Base-by-base conservation (phyloP, 2,113 vertebrate genomes). In the Neofelis nebulosa region DNA sequence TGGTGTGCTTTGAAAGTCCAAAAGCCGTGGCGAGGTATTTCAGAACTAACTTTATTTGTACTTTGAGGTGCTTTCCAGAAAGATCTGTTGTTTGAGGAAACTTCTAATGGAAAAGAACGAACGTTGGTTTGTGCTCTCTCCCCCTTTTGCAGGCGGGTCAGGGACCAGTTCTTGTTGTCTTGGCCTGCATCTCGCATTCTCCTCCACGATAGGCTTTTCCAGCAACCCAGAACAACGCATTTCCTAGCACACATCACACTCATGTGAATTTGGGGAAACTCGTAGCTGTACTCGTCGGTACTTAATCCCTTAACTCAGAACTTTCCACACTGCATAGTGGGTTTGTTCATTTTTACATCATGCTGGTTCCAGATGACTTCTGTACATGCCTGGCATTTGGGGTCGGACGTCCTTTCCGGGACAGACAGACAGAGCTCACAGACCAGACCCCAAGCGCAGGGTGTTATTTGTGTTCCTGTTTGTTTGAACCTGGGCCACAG, bases 151-250 rank as follows among this genome's bases (percentile, higher is more conserved):
- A 31, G 11, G 38, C 41, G 74, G 50, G 18, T 36, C 50, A 45
- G 31, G 38, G 10, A 61, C 18, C 15, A 13, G 5, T 38, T 7
- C 23, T 38, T 2, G 3, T 9, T 5, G 19, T 7, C 13, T 1
- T 66, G 45, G 21, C n/a, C 87, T 19, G 23, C 7, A 1, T 57
- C 33, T 16, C 21, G 48, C 25, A 16, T 57, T 69, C 8, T 86
- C 33, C 66, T 50, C 36, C 7, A 4, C 4, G 21, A 23, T 12
- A 52, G 38, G 33, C 14, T 27, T 27, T 38, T 38, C 74, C 74
- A 48, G 74, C 33, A 23, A 41, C 36, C 69, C 41, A 29, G 3
- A 38, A 41, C 50, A 45, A 5, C 9, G 11, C 1, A 2, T 5
- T 27, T 89, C n/a, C 66, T 4, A 18, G 21, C 11, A 6, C 48